A percentile compares a stretch with the other conserved stretches of the same genome.
phyloP scores from a whole-genome alignment of 2,113 vertebrate species.

The Fulica atra region DNA sequence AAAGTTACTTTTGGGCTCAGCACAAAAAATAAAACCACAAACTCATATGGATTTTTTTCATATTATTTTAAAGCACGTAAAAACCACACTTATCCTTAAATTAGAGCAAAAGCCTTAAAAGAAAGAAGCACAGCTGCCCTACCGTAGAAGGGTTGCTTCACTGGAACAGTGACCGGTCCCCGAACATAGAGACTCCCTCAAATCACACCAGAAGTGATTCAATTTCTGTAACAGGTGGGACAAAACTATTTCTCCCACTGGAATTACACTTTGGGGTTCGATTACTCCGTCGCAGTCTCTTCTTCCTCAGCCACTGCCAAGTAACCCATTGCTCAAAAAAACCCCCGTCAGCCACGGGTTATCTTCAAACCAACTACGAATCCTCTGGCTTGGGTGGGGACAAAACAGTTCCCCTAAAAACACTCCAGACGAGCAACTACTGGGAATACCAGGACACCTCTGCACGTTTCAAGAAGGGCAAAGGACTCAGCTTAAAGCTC shows the following conservation, averaged over 20 bases:
- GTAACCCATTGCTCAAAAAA: background rate
- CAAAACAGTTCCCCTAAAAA: background rate
- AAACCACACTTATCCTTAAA: background rate
- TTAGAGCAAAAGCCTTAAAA: background rate
- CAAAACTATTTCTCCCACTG: background rate
- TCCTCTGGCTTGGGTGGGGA: background rate
- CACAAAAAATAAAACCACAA: background rate
- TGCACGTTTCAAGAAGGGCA: background rate
- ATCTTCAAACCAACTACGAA: background rate
- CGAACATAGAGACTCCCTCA: background rate
- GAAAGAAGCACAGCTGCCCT: background rate
- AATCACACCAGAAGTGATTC: accelerated
- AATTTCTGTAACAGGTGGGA: background rate
- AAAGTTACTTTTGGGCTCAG: background rate
- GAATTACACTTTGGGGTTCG: background rate
- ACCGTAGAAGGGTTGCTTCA: accelerated
- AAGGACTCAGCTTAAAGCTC: background rate
- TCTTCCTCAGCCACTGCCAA: background rate
- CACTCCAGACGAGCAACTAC: background rate
- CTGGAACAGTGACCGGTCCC: background rate
- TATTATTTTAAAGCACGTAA: background rate
- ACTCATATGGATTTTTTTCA: background rate
- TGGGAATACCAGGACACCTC: background rate
- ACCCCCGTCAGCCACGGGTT: accelerated
- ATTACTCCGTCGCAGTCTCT: accelerated